Conservation (phyloP, 2,113 vertebrate species). For the Thamnaconus septentrionalis region DNA sequence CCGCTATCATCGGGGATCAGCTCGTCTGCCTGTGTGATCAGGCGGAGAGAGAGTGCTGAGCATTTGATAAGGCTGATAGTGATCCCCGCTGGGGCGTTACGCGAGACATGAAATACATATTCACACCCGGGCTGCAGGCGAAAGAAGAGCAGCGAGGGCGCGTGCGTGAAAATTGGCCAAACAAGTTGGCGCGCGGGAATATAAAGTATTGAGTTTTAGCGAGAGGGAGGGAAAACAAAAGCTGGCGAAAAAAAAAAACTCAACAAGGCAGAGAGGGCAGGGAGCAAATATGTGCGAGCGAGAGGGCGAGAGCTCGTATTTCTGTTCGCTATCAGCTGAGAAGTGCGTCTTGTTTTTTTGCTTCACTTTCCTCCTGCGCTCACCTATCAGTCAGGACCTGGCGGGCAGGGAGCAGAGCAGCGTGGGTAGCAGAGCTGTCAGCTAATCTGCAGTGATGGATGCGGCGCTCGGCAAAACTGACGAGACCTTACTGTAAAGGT, state of each 20-base stretch:
- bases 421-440: conserved; percentile 68
- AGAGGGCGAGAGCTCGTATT: conserved; percentile 35
- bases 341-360: conserved; percentile 44
- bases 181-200: conserved; percentile 19
- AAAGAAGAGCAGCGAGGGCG: conserved; percentile 4
- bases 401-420: conserved; percentile 51
- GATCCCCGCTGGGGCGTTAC: conserved; percentile 24
- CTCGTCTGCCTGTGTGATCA: conserved; percentile 46
- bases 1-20: conserved; percentile 40
- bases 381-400: conserved; percentile 54
- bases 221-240: conserved; percentile 43
- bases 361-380: conserved; percentile 7
- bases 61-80: conserved; percentile 52
- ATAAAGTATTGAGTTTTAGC: conserved; percentile 26
- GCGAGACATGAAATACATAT: conserved; percentile 7
- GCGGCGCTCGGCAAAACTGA: conserved; percentile 51
- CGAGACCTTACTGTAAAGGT: conserved; percentile 56
- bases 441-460: conserved; percentile 71
- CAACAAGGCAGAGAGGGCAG: background rate
- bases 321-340: conserved; percentile 23
- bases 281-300: conserved; percentile 17
- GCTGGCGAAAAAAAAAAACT: background rate
- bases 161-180: conserved; percentile 4
- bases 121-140: conserved; percentile 34
- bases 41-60: conserved; percentile 43